phyloP scores from a whole-genome alignment of 2,113 vertebrate species.

The Lophochroa leadbeateri region DNA sequence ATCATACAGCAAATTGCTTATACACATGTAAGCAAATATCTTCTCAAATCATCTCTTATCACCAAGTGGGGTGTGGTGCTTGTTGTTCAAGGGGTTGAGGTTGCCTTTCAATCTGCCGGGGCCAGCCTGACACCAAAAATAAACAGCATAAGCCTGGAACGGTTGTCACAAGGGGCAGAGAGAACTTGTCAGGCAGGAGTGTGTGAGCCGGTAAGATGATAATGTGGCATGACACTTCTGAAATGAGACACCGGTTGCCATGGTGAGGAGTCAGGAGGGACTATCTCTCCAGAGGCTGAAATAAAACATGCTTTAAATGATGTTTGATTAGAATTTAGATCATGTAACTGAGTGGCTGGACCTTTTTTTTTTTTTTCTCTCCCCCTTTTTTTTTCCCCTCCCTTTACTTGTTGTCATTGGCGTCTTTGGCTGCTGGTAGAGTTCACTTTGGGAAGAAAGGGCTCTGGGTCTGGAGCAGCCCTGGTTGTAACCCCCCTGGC shows the following conservation, averaged over 20 bases:
- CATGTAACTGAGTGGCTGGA: constrained; percentile 90
- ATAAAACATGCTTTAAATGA: constrained; percentile 99
- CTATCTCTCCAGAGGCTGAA: constrained; percentile 93
- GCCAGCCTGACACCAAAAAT: constrained; percentile 83
- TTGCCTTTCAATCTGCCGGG: constrained; percentile 80
- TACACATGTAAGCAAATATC: constrained; percentile 94
- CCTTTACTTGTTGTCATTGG: constrained; percentile 71
- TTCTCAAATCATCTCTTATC: constrained; percentile 91
- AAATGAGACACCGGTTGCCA: constrained; percentile 99
- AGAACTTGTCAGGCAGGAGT: constrained; percentile 94
- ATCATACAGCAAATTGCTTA: constrained; percentile 79
- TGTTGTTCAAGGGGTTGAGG: constrained; percentile 79
- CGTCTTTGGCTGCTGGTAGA: constrained; percentile 73
- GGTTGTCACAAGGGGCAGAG: constrained; percentile 88
- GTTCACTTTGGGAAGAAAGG: constrained; percentile 58
- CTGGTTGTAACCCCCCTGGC: background rate
- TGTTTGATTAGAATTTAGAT: constrained; percentile 99
- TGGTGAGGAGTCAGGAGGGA: constrained; percentile 93
- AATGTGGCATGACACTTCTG: constrained; percentile 99
- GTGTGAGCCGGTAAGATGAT: constrained; percentile 92
- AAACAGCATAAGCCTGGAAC: constrained; percentile 79
- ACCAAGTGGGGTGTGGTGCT: constrained; percentile 83
- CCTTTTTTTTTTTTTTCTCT: constrained; percentile 69
- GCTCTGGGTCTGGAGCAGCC: background rate
- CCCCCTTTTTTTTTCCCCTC: background rate